Base-by-base conservation (phyloP, 1,140 invertebrate genomes). In the Nylanderia fulva region DNA sequence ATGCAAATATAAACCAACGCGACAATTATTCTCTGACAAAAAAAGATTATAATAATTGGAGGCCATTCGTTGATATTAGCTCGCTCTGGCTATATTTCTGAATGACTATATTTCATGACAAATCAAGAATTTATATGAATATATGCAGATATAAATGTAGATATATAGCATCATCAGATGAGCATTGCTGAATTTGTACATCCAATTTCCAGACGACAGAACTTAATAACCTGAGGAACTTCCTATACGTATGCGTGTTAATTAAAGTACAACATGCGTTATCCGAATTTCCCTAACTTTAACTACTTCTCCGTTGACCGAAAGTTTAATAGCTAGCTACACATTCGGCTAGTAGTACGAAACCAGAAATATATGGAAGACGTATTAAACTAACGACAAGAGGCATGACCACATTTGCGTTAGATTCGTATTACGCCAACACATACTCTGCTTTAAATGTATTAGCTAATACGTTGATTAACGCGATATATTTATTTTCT, bases 231-330 rank as follows among this genome's bases (percentile, higher is more conserved):
- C 66, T n/a, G 42, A 82, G 77, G 66, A 71, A 82, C 77, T 71
- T 82, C 77, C 48, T 71, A 71, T n/a, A n/a, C 77, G 66, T 82
- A 82, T 71, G 77, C 77, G 77, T 82, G 52, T 82, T 82, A 82
- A 82, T 82, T 82, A 82, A 82, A 71, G 77, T 82, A 82, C 52
- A 82, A n/a, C 66, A 82, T 27, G 66, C 66, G 77, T 82, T 82
- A 58, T 52, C 66, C 77, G 77, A 82, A 82, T 82, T 82, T 82
- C 52, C 36, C 66, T 39, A 82, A 82, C 77, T 82, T 82, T 82
- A 82, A 82, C 77, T 71, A 82, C 77, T 82, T 68, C 77, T 71
- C 66, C 77, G 77, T 71, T 82, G 77, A 82, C 77, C 77, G 66
- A 82, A 82, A 82, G 77, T 82, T 82, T 82, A 82, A 82, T 82